Evolutionary conservation across 2,113 vertebrate species (phyloP).

Genomic region (Petrocephalus zakoni): DNA sequence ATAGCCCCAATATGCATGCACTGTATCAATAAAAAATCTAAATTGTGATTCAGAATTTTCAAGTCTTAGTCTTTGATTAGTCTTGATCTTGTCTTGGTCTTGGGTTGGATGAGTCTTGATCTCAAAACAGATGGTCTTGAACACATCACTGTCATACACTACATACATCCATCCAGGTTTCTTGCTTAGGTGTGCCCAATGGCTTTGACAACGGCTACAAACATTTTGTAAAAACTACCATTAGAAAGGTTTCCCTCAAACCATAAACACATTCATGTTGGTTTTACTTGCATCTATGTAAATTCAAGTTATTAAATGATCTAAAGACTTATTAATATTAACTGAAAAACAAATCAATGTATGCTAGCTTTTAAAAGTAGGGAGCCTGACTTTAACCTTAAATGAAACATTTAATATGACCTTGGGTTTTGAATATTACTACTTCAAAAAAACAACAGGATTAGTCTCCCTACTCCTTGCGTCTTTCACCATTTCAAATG

Average conservation of each 20-base stretch:
- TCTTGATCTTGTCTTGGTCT: too few species aligned
- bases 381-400: background rate
- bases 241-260: background rate
- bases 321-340: background rate
- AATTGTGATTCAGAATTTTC: too few species aligned
- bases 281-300: background rate
- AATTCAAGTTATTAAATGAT: background rate
- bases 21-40: too few species aligned
- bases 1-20: too few species aligned
- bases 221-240: background rate
- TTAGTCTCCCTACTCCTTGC: background rate
- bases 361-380: background rate
- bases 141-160: too few species aligned
- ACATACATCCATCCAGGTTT: background rate
- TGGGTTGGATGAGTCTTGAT: too few species aligned
- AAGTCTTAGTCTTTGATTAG: too few species aligned
- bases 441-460: background rate
- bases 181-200: background rate
- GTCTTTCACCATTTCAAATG: background rate
- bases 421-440: background rate
- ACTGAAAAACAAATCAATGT: background rate
- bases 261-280: background rate
- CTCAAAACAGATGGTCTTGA: too few species aligned
- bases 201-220: background rate
- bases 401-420: background rate